A percentile compares a stretch with the other conserved stretches of the same genome.
Conservation (phyloP, 2,797 vertebrate genomes). For the Presbytis comata region DNA sequence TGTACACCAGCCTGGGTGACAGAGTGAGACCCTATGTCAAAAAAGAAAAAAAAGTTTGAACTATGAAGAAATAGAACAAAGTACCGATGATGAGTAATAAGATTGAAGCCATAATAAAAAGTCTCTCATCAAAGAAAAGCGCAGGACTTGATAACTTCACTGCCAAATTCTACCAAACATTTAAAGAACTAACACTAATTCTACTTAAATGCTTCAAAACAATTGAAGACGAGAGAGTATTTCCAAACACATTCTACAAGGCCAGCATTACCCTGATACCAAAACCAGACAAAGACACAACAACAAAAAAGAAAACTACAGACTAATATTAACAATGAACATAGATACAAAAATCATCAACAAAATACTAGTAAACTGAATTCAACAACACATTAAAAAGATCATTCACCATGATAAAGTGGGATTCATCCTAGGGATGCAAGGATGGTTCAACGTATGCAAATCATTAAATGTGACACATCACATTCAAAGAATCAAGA, state of each 20-base stretch:
- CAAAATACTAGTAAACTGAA: not conserved
- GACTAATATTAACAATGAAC: not conserved
- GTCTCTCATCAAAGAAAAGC: not conserved
- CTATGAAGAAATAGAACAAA: not conserved
- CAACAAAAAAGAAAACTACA: not conserved
- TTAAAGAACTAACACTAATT: not conserved
- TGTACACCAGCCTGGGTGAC: too few species aligned
- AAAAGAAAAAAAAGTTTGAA: not conserved
- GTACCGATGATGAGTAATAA: not conserved
- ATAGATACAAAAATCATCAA: not conserved
- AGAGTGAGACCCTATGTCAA: too few species aligned
- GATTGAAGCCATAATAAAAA: not conserved
- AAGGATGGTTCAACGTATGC: not conserved
- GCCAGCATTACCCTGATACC: not conserved
- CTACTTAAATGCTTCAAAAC: not conserved
- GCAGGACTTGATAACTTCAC: not conserved
- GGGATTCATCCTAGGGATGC: not conserved
- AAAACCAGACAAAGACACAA: not conserved
- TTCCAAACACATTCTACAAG: not conserved
- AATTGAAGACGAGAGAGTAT: not conserved
- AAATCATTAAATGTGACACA: not conserved
- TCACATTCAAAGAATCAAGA: not conserved
- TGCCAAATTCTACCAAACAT: not conserved
- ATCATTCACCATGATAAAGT: not conserved
- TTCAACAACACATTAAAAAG: not conserved